A percentile compares a stretch with the other conserved stretches of the same genome.
phyloP scores from a whole-genome alignment of 2,888 invertebrate genomes.

The Crematogaster levior region DNA sequence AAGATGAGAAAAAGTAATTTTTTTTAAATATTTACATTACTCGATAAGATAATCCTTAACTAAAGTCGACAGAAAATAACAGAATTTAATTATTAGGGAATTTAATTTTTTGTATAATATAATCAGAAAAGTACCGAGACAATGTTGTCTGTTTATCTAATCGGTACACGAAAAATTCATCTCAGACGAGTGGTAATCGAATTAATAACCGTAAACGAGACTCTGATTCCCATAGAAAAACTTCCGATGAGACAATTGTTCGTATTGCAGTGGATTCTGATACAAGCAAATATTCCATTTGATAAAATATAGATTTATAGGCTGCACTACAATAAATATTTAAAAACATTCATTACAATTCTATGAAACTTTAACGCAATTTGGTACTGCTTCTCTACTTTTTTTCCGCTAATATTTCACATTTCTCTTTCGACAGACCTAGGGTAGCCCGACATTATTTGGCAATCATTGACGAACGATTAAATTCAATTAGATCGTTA shows the following conservation, averaged over 20 bases:
- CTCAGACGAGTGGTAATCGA: slow-evolving; percentile 19
- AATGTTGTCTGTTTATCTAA: neutral
- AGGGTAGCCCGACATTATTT: neutral
- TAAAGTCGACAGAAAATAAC: neutral
- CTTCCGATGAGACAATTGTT: neutral
- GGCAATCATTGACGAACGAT: neutral
- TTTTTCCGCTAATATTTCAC: neutral
- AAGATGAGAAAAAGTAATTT: neutral
- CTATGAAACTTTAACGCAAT: neutral
- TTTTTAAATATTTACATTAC: neutral
- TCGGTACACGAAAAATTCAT: neutral
- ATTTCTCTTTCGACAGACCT: neutral
- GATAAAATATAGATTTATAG: neutral
- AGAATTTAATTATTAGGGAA: neutral
- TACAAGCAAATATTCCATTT: neutral
- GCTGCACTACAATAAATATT: neutral
- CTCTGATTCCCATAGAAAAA: slow-evolving; percentile 21
- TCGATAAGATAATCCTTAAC: neutral
- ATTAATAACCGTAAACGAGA: slow-evolving; percentile 18
- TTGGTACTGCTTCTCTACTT: neutral
- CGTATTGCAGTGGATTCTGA: neutral
- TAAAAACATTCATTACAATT: neutral
- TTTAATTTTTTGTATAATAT: slow-evolving; percentile 6
- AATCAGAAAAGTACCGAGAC: neutral
- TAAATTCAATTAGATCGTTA: slow-evolving; percentile 29